A percentile compares a stretch with the other conserved stretches of the same genome.
Conservation (phyloP, 2,797 vertebrate species). For the Propithecus perrieri region DNA sequence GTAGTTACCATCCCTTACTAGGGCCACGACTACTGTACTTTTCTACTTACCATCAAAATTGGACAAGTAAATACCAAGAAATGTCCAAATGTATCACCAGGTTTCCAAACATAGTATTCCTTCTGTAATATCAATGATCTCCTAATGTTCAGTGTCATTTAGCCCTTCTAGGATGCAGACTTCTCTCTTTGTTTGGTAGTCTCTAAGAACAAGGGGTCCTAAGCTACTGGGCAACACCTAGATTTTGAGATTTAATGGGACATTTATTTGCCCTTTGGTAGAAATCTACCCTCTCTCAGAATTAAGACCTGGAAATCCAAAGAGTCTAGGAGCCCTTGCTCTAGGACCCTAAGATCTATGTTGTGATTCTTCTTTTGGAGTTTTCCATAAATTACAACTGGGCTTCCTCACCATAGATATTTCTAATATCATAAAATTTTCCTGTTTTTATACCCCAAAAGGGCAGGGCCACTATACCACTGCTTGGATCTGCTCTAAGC, state of each 20-base stretch:
- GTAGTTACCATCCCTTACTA: neutral
- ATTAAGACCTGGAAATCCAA: neutral
- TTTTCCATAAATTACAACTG: neutral
- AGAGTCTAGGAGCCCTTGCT: neutral
- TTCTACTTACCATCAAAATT: neutral
- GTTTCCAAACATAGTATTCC: neutral
- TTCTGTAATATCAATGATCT: neutral
- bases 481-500: neutral
- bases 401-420: neutral
- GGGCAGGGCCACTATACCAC: neutral
- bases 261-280: neutral
- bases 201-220: neutral
- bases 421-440: neutral
- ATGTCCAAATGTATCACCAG: neutral
- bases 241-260: neutral
- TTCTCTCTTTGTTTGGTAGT: neutral
- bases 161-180: neutral
- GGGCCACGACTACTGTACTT: neutral
- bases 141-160: neutral
- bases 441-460: neutral
- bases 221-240: neutral
- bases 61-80: neutral
- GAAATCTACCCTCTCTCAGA: neutral
- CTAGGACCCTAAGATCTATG: neutral
- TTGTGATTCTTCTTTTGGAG: neutral